Conservation (phyloP, 2,888 invertebrate genomes). For the Heliconius ethilla region DNA sequence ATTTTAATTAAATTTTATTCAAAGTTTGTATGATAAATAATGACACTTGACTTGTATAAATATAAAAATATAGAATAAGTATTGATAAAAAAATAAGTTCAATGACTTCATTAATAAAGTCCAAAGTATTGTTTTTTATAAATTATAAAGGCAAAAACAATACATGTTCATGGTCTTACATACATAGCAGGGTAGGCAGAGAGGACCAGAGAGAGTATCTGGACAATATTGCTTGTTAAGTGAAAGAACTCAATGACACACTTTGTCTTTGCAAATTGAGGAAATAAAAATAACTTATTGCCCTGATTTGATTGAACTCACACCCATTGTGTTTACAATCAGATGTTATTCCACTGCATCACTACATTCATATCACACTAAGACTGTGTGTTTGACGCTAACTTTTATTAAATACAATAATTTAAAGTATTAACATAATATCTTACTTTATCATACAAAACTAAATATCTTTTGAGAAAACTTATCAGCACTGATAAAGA, state of each 20-base stretch:
- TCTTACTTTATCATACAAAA: not conserved
- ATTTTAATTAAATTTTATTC: not conserved
- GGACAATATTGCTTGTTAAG: no score
- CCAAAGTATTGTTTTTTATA: not conserved
- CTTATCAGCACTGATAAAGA: slow-evolving; percentile 22
- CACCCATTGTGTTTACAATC: not conserved
- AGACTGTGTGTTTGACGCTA: not conserved
- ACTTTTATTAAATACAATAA: not conserved
- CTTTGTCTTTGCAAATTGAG: no score
- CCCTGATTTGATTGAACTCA: not conserved
- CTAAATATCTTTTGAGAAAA: slow-evolving; percentile 10
- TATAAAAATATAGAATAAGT: not conserved
- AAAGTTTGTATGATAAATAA: not conserved
- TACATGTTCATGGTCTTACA: not conserved
- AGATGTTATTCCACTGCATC: not conserved
- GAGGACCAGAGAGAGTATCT: no score
- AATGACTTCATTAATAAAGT: not conserved
- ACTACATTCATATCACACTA: not conserved
- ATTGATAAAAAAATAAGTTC: slow-evolving; percentile 1
- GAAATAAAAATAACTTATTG: no score
- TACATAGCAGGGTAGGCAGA: not conserved
- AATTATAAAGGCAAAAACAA: not conserved
- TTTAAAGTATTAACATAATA: not conserved
- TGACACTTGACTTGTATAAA: not conserved
- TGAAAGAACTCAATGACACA: no score